Evolutionary conservation across 2,888 invertebrate genomes (phyloP), one percentile per base, ranked within the genome.

Genomic region (Pyrocoelia pectoralis): DNA sequence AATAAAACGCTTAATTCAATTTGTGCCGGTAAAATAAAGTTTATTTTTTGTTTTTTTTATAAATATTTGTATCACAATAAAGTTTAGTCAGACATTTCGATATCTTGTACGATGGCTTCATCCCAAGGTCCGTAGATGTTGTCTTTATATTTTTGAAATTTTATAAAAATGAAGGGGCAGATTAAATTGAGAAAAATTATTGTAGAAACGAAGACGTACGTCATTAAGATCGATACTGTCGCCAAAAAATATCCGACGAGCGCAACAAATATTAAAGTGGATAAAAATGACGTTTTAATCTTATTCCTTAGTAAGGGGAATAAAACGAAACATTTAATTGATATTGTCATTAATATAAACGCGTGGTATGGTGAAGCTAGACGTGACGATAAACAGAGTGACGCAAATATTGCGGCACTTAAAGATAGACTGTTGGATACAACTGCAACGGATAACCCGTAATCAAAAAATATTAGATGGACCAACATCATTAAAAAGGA

Each of bases 41-140:
- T 50, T 60, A 33, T 57, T 43, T 57, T 63, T 65, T 49, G 60
- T 41, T 54, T 64, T 57, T 54, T 52, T 52, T 41, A 65, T 46
- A 66, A 61, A 62, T 57, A 49, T 65, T 65, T 60, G 60, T 54
- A 60, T 17, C 50, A 12, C 24, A 40, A 40, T 59, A 56, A 52
- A 52, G 18, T 15, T 40, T 28, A 24, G 56, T 46, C 50, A 13
- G 29, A 6, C 29, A 14, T 53, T 74, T 86, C 86, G 0, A 85
- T 83, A 81, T 88, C 87, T 74, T 86, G 87, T 67, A 90, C 89
- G 72, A 93, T 83, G 9, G 98, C 98, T 78, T 98, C 98, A 80
- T 98, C 98, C 98, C 98, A 98, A 0, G 98, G 98, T 0, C 98
- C 98, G 80, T 97, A 92, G 67, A 97, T 97, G 80, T 97, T 98